phyloP scores from a whole-genome alignment of 2,797 vertebrate species.

The Presbytis comata region DNA sequence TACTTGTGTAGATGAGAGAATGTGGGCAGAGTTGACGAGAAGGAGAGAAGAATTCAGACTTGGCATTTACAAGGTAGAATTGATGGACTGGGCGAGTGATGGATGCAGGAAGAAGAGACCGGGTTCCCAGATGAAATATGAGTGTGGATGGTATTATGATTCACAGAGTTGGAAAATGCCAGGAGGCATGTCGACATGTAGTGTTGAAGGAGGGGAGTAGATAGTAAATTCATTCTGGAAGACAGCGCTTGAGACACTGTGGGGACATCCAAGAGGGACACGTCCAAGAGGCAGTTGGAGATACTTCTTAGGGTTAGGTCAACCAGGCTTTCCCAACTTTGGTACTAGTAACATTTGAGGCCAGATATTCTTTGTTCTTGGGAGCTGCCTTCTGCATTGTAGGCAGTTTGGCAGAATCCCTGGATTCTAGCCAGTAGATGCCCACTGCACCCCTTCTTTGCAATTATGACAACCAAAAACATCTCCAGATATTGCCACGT shows the following conservation, averaged over 20 bases:
- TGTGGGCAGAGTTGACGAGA: fast-evolving
- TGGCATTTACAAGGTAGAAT: not conserved
- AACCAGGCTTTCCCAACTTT: not conserved
- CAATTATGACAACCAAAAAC: not conserved
- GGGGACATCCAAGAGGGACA: not conserved
- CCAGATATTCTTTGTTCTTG: not conserved
- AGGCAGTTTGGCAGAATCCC: not conserved
- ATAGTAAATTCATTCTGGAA: not conserved
- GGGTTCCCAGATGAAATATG: not conserved
- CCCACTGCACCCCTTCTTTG: not conserved
- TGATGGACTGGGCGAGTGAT: not conserved
- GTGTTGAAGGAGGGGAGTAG: too few relatives aligned
- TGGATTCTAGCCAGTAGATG: not conserved
- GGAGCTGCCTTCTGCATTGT: too few relatives aligned
- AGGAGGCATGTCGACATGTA: fast-evolving
- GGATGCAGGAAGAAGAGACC: not conserved
- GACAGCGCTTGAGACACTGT: not conserved
- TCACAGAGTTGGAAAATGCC: not conserved
- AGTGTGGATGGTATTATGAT: not conserved
- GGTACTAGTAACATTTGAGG: not conserved
- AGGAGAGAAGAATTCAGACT: not conserved
- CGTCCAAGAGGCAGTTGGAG: not conserved
- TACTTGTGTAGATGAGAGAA: not conserved
- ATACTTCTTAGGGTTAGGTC: not conserved
- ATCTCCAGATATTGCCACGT: not conserved